Conservation (phyloP, 1,140 invertebrate genomes). For the Penaeus vannamei region DNA sequence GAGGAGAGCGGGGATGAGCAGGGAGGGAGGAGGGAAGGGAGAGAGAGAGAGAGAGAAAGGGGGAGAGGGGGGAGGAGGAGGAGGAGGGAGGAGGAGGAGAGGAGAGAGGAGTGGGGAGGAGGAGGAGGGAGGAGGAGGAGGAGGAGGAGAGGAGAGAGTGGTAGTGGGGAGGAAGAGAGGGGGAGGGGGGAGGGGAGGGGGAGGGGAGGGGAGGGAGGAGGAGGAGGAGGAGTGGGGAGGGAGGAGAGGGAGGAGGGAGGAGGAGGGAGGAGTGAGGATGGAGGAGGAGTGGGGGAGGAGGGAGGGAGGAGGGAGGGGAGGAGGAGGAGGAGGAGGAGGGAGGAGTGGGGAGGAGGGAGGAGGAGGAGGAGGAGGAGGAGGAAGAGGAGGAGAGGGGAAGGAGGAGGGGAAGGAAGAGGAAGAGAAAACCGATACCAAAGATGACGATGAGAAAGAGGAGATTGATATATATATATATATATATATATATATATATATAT, state of each 20-base stretch:
- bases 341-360: neutral
- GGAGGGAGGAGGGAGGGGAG: neutral
- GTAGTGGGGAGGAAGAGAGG: neutral
- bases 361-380: neutral
- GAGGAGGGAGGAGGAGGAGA: too few species aligned
- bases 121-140: neutral
- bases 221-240: neutral
- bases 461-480: too few species aligned
- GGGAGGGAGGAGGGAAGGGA: too few species aligned
- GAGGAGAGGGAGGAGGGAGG: neutral
- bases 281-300: neutral
- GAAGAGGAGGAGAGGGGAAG: neutral
- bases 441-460: neutral
- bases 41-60: too few species aligned
- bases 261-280: neutral
- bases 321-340: neutral
- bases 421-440: neutral
- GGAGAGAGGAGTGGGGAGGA: too few species aligned
- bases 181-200: neutral
- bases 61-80: neutral
- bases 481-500: too few species aligned
- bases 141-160: neutral
- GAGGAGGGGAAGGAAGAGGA: neutral
- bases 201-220: neutral
- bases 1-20: too few species aligned